Evolutionary conservation across 2,113 vertebrate species (phyloP), one percentile per base, ranked within the genome.

Genomic region (Sorex fumeus): DNA sequence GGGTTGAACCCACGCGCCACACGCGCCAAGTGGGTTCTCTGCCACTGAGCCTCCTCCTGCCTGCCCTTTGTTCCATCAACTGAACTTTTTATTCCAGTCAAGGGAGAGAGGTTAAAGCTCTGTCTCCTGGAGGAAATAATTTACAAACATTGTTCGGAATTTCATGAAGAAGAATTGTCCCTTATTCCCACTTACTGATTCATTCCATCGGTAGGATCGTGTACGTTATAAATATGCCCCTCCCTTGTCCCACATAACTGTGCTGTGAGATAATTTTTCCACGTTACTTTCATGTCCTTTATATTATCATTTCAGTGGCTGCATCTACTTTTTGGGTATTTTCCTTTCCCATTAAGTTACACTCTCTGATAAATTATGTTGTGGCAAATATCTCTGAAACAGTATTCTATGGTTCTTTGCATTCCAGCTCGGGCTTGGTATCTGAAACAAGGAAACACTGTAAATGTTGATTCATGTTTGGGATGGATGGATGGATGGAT

Each of bases 41-140:
- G 53, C 18, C 53, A 57, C 6, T 16, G 53, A 57, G 15, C 6
- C 53, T 57, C 19, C 53, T 19, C 53, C 21, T 2, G 50, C 50
- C 50, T 18, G 16, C 50, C 50, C 50, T 53, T 53, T 53, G 4
- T 53, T 53, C 16, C 11, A 2, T 53, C 50, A 69, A n/a, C 13
- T 53, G 28, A 85, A 80, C 74, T 60, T 67, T 69, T 67, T 67
- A 80, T 67, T 90, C 32, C 19, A 91, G 36, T 62, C 8, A 40
- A 34, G 15, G 19, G 13, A 30, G 57, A 28, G 40, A 0, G 2
- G 9, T 25, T 86, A 47, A 80, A 74, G 8, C 8, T 32, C 64
- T 25, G 36, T 23, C 11, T 91, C 36, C 32, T 43, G 23, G 19
- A 62, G 2, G 7, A 2, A 28, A 25, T 32, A 62, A 64, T 71